phyloP scores from a whole-genome alignment of 2,888 invertebrate species.

The Chironomus riparius region DNA sequence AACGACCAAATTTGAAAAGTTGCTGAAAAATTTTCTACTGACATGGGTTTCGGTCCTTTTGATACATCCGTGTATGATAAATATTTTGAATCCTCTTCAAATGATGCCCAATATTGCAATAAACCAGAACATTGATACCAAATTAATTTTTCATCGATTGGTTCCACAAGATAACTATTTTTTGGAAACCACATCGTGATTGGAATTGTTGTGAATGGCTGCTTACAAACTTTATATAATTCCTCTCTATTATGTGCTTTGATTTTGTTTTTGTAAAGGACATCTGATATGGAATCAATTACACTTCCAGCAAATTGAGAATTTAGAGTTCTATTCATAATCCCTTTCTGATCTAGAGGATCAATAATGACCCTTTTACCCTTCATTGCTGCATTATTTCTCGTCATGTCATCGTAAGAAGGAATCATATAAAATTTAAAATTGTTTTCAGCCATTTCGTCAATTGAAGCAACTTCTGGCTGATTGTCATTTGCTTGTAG shows the following conservation, averaged over 20 bases:
- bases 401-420: background rate
- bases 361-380: background rate
- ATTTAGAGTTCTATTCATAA: background rate
- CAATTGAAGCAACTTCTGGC: background rate
- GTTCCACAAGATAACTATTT: background rate
- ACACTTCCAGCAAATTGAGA: background rate
- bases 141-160: background rate
- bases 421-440: background rate
- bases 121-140: background rate
- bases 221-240: background rate
- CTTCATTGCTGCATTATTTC: background rate
- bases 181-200: background rate
- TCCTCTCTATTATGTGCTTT: background rate
- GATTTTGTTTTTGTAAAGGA: background rate
- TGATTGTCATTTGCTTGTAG: background rate
- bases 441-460: background rate
- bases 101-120: background rate
- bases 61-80: background rate
- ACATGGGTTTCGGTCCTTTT: background rate
- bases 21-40: background rate
- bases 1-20: background rate
- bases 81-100: background rate
- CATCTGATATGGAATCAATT: background rate
- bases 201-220: background rate
- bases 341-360: background rate